A percentile compares a stretch with the other conserved stretches of the same genome.
These are phyloP conservation scores for Sebastes vulpes DNA, from an alignment of 2,797 vertebrate species.

Conservation along the genomic window DNA sequence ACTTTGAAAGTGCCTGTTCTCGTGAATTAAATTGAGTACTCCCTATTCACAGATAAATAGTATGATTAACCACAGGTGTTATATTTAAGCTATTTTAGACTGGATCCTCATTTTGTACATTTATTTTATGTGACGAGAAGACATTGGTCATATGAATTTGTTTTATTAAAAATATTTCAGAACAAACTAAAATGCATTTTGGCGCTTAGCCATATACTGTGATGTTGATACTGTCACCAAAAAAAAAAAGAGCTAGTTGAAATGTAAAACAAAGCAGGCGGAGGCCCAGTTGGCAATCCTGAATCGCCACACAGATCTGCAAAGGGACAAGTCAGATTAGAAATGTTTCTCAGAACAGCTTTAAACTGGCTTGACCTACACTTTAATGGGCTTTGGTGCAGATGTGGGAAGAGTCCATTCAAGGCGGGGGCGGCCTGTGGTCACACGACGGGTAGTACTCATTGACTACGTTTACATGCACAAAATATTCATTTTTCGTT, in stretches of 20 bases:
- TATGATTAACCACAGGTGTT: not conserved
- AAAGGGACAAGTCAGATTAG: conserved; percentile 25
- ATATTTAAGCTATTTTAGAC: not conserved
- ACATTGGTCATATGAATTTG: not conserved
- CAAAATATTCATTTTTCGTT: too few relatives aligned
- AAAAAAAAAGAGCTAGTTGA: not conserved
- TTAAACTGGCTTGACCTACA: conserved; percentile 51
- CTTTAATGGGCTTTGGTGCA: conserved; percentile 59
- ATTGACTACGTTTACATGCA: too few relatives aligned
- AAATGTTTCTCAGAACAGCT: conserved; percentile 32
- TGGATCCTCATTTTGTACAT: not conserved
- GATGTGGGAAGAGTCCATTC: conserved; percentile 27
- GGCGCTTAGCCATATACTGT: not conserved
- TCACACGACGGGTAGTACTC: not conserved
- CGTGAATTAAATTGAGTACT: not conserved
- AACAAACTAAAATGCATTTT: not conserved
- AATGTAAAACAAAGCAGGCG: not conserved
- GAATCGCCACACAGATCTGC: not conserved
- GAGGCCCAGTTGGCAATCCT: not conserved
- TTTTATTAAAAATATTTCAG: not conserved
- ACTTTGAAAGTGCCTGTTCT: not conserved
- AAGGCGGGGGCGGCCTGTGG: not conserved
- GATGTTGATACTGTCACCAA: not conserved
- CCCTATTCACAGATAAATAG: not conserved
- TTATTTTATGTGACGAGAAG: not conserved